Percentiles rank a stretch among this genome's conserved stretches.
phyloP scores from a whole-genome alignment of 1,140 invertebrate genomes.

The Drosophila pallidifrons region DNA sequence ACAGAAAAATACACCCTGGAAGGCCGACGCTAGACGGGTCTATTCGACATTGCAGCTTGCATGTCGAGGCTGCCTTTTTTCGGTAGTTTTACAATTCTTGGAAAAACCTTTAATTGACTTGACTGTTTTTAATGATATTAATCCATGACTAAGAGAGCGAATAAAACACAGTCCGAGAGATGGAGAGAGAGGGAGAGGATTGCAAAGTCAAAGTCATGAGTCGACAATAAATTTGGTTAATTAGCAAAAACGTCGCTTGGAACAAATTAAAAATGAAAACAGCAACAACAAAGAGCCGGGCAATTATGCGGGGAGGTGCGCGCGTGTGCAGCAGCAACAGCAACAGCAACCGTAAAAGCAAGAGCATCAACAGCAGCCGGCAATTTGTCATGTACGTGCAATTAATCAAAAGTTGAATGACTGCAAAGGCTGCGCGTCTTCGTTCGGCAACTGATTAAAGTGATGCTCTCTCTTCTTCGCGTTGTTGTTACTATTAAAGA shows the following conservation, averaged over 20 bases:
- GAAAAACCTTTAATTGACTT: conserved; percentile 73
- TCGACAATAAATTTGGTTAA: conserved; percentile 59
- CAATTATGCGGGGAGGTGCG: conserved; percentile 51
- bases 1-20: conserved; percentile 21
- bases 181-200: neutral
- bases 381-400: conserved; percentile 73
- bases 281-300: conserved; percentile 33
- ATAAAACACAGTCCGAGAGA: neutral
- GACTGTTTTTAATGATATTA: conserved; percentile 31
- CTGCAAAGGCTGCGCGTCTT: conserved; percentile 7
- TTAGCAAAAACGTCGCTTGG: conserved; percentile 51
- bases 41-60: conserved; percentile 34
- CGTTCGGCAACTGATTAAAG: conserved; percentile 9
- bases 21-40: neutral
- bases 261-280: conserved; percentile 66
- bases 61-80: conserved; percentile 32
- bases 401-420: conserved; percentile 82
- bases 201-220: conserved; percentile 39
- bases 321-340: conserved; percentile 23
- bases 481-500: conserved; percentile 68
- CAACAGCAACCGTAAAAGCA: no score
- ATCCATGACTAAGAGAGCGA: conserved; percentile 55
- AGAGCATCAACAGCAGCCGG: conserved; percentile 46
- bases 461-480: conserved; percentile 11
- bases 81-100: conserved; percentile 40